Percentiles rank a stretch among this genome's conserved stretches.
phyloP scores from a whole-genome alignment of 37 sponge, comb jelly and placozoan genomes.

The Lycopodina hypogea region DNA sequence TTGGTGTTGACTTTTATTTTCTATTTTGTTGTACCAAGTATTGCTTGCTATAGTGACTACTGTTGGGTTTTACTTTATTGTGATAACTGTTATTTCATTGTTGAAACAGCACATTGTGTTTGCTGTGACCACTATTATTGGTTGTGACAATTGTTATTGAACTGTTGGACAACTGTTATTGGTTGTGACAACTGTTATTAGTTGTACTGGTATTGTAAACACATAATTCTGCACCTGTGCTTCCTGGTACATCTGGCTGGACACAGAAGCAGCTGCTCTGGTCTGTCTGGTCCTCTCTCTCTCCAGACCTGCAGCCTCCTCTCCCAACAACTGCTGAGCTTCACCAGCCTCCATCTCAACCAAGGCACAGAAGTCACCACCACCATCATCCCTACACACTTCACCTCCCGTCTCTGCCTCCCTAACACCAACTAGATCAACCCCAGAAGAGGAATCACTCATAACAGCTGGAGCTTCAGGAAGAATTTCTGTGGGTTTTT shows the following conservation, averaged over 20 bases:
- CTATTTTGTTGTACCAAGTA: too few relatives aligned
- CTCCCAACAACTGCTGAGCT: conserved; percentile 25
- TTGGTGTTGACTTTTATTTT: too few relatives aligned
- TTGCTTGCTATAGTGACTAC: too few relatives aligned
- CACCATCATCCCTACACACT: background rate
- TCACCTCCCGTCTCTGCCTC: conserved; percentile 2
- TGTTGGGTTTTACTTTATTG: too few relatives aligned
- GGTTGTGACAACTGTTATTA: too few relatives aligned
- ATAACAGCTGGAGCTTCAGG: background rate
- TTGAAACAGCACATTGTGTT: too few relatives aligned
- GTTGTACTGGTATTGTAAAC: too few relatives aligned
- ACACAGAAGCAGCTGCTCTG: conserved; percentile 60
- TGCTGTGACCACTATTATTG: too few relatives aligned
- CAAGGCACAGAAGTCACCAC: conserved; percentile 5
- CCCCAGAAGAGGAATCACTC: background rate
- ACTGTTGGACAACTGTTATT: too few relatives aligned
- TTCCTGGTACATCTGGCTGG: conserved; percentile 65
- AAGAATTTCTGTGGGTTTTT: background rate
- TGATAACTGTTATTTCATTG: too few relatives aligned
- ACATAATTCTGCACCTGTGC: too few relatives aligned
- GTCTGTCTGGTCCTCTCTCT: conserved; percentile 47
- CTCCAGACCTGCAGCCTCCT: conserved; percentile 51
- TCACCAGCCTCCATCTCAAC: conserved; percentile 15
- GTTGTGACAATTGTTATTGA: too few relatives aligned
- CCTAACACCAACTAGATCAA: background rate